phyloP scores from a whole-genome alignment of 2,888 invertebrate genomes.

The Oxyteleia sp. region DNA sequence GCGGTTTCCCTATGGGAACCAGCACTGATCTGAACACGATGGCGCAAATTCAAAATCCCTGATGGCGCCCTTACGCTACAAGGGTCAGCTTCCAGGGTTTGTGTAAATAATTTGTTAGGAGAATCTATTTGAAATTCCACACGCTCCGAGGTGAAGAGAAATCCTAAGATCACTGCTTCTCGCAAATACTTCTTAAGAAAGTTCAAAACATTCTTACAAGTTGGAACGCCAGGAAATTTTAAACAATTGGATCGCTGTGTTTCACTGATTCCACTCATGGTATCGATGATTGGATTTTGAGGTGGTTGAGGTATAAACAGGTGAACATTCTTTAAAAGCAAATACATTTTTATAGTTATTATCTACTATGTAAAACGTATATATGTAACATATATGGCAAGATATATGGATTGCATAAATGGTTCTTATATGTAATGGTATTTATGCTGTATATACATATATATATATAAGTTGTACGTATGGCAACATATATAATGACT shows the following conservation, averaged over 20 bases:
- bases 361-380: too few species aligned
- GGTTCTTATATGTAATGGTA: too few species aligned
- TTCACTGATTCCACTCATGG: not conserved
- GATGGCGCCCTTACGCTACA: slow-evolving; percentile 14
- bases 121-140: slow-evolving; percentile 41
- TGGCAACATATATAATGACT: too few species aligned
- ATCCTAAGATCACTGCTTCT: slow-evolving; percentile 19
- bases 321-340: too few species aligned
- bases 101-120: slow-evolving; percentile 41
- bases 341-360: too few species aligned
- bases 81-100: slow-evolving; percentile 17
- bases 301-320: not conserved
- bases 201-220: slow-evolving; percentile 14
- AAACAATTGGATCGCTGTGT: slow-evolving; percentile 4
- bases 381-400: too few species aligned
- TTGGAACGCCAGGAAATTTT: not conserved
- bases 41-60: slow-evolving; percentile 33
- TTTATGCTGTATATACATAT: too few species aligned
- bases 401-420: too few species aligned
- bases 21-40: slow-evolving; percentile 33
- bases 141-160: slow-evolving; percentile 13
- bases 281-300: not conserved
- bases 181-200: slow-evolving; percentile 12
- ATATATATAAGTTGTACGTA: too few species aligned
- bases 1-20: slow-evolving; percentile 14